Evolutionary conservation across 2,888 invertebrate genomes (phyloP).

Genomic region (Podabrus alpinus): DNA sequence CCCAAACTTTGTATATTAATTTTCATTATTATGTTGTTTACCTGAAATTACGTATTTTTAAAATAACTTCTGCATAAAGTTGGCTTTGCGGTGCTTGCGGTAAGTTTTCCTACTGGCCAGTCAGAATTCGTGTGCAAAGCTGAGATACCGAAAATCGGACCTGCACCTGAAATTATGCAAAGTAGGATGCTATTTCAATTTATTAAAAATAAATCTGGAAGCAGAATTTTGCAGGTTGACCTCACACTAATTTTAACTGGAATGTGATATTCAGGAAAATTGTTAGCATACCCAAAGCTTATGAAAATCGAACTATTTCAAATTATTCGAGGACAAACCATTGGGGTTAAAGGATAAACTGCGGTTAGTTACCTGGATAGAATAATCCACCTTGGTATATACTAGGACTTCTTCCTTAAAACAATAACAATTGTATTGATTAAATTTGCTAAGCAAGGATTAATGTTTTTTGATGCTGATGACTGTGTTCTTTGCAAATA

Average conservation of each 20-base stretch:
- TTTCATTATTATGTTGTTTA: neutral
- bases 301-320: neutral
- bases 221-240: neutral
- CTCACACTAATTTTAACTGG: neutral
- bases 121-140: neutral
- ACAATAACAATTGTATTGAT: neutral
- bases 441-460: neutral
- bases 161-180: neutral
- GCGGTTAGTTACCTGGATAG: neutral
- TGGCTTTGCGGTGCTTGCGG: neutral
- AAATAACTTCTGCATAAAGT: neutral
- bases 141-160: neutral
- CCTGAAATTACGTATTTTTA: neutral
- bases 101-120: neutral
- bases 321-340: neutral
- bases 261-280: neutral
- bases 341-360: neutral
- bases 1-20: neutral
- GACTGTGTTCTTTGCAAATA: too few species aligned
- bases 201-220: neutral
- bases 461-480: neutral
- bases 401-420: neutral
- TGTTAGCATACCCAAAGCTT: neutral
- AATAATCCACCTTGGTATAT: neutral
- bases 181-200: neutral